Base-by-base conservation (phyloP, 2,113 vertebrate species). In the Isichthys henryi region DNA sequence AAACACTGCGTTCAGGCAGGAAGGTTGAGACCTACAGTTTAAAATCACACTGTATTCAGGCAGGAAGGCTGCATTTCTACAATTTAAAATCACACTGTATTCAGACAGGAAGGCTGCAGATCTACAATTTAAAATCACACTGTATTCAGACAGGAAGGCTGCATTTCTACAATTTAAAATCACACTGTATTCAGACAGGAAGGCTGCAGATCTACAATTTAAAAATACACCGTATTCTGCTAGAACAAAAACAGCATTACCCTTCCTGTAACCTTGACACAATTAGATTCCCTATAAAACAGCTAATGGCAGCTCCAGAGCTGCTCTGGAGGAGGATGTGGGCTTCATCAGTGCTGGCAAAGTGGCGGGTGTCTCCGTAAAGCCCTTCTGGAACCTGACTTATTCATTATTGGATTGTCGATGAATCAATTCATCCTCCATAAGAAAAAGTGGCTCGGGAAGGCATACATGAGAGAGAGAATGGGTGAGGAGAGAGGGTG, bases 231-330 rank as follows among this genome's bases (percentile, higher is more conserved):
- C 2, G 46, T 58, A 49, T 74, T 70, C 58, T 31, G 84, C n/a
- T 83, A 77, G 85, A 84, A 87, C 88, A 88, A 88, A 89, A 90
- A 85, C 82, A 80, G 89, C 74, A 80, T 92, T 91, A 91, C 91
- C 92, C 92, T 93, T 93, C 91, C 92, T 84, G 49, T 91, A 92
- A 92, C 91, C 92, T 92, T 93, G 89, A 91, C 91, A 93, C 92
- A 92, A 92, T 95, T 94, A 94, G 50, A 92, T 93, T 93, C 86
- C 48, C 90, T 88, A 90, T 92, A 21, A 56, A 85, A 90, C 91
- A 83, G 89, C 91, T 94, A 94, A 94, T 94, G 91, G 91, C 43
- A 88, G 77, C 91, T 92, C 58, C 53, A 52, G 84, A 49, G 45
- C 31, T 70, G 15, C 45, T 50, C 13, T 85, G 80, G 88, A 80